Evolutionary conservation across 2,113 vertebrate species (phyloP), one percentile per base, ranked within the genome.

Genomic region (Ranitomeya imitator): DNA sequence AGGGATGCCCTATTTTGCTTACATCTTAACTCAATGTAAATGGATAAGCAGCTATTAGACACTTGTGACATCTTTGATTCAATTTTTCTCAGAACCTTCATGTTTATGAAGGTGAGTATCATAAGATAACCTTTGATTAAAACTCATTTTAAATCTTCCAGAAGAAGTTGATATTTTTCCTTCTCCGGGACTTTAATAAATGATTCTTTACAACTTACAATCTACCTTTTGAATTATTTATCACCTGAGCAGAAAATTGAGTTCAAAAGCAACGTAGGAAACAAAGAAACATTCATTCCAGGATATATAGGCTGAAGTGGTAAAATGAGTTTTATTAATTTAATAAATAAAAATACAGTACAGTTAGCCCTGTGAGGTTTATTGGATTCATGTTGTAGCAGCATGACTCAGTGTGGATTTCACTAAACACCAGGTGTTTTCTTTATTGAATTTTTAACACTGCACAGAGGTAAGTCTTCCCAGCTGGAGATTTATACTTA

Each of bases 401-500:
- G 89, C 95, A 94, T 94, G 95, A 94, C 94, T 94, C 94, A 92
- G 93, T 92, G 92, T 93, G 93, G 92, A 90, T 93, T 95, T 95
- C 95, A 92, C 94, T 95, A 94, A 92, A 94, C 95, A 95, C 94
- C 95, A 96, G 95, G 95, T 96, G 95, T 95, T 95, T 95, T 93
- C 94, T 95, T 94, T 95, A 95, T 95, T 95, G 95, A 95, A 95
- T 93, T 95, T 95, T 95, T 95, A 95, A 94, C 94, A 95, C 94
- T 94, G 91, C 92, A 94, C 89, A 94, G 95, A 95, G 93, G 94
- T 96, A 95, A 96, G 95, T 95, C 94, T 94, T 95, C 95, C 93
- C 95, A 96, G 95, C 95, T 83, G 81, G 81, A 83, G 45, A 69
- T 83, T 83, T 83, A 45, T 69, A 67, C 61, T 96, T 95, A 94